Evolutionary conservation across 2,113 vertebrate species (phyloP).

Genomic region (Spea bombifrons): DNA sequence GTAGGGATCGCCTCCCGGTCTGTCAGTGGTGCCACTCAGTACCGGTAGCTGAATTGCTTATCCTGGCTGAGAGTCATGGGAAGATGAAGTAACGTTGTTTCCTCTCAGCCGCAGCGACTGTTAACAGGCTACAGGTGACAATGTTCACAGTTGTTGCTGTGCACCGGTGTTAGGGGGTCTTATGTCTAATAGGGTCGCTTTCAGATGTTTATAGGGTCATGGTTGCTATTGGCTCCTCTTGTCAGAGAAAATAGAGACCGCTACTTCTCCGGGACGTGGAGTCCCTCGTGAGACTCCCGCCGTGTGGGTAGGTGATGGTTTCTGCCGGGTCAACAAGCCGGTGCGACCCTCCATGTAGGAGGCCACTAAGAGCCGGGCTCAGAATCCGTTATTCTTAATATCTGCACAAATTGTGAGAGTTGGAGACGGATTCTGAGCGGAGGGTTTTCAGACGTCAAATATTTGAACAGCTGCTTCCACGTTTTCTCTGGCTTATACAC

Average conservation of each 20-base stretch:
- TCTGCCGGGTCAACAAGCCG: slow-evolving; percentile 53
- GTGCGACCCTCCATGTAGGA: slow-evolving; percentile 56
- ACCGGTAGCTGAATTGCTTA: slow-evolving; percentile 70
- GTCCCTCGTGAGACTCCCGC: background rate
- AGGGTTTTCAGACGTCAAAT: slow-evolving; percentile 75
- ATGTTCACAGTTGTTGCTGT: too few species aligned
- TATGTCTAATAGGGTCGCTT: slow-evolving; percentile 8
- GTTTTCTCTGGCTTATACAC: slow-evolving; percentile 70
- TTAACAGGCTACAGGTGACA: too few species aligned
- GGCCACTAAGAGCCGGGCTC: slow-evolving; percentile 50
- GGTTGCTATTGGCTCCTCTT: background rate
- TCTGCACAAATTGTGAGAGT: slow-evolving; percentile 62
- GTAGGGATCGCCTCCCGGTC: slow-evolving; percentile 87
- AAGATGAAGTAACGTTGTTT: slow-evolving; percentile 51
- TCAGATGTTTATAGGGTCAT: slow-evolving; percentile 16
- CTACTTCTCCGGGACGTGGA: background rate
- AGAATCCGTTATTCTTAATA: slow-evolving; percentile 58
- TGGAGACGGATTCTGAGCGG: slow-evolving; percentile 70
- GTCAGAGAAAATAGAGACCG: background rate
- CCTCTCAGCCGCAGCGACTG: too few species aligned
- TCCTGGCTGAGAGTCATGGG: slow-evolving; percentile 57
- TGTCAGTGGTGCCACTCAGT: slow-evolving; percentile 95
- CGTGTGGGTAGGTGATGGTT: background rate
- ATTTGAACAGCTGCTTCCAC: slow-evolving; percentile 75
- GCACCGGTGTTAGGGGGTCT: too few species aligned